Evolutionary conservation across 2,888 invertebrate species (phyloP).

Genomic region (Pimpla rufipes): DNA sequence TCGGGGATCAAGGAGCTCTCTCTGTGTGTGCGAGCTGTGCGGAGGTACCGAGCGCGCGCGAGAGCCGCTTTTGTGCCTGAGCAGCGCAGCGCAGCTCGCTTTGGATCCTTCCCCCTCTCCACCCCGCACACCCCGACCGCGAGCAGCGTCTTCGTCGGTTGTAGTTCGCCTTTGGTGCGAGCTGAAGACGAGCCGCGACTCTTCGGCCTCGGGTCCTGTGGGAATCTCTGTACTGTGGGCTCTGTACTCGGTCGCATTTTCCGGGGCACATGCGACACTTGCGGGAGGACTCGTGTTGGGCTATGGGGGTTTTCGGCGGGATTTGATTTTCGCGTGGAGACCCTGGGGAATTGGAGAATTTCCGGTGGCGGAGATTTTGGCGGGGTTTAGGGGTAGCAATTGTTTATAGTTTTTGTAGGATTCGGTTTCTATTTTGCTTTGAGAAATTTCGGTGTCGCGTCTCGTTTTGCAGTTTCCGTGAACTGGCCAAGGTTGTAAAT

Average conservation of each 20-base stretch:
- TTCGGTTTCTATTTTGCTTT: too few relatives aligned
- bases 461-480: too few relatives aligned
- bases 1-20: conserved; percentile 61
- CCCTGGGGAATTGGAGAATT: conserved; percentile 47
- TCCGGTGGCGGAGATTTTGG: conserved; percentile 53
- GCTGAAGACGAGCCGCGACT: conserved; percentile 48
- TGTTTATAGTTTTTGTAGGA: not conserved
- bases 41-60: conserved; percentile 43
- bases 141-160: not conserved
- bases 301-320: too few relatives aligned
- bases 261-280: too few relatives aligned
- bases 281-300: too few relatives aligned
- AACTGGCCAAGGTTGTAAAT: too few relatives aligned
- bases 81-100: not conserved
- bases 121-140: not conserved
- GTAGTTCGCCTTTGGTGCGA: conserved; percentile 23
- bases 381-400: too few relatives aligned
- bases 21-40: not conserved
- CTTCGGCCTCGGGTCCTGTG: conserved; percentile 55
- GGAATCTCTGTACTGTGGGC: conserved; percentile 52
- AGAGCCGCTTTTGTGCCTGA: conserved; percentile 67
- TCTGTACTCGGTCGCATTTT: conserved; percentile 27
- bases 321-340: conserved; percentile 20
- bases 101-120: conserved; percentile 27
- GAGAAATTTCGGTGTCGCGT: too few relatives aligned